Evolutionary conservation across 2,113 vertebrate species (phyloP).

Genomic region (Myotis brandtii): DNA sequence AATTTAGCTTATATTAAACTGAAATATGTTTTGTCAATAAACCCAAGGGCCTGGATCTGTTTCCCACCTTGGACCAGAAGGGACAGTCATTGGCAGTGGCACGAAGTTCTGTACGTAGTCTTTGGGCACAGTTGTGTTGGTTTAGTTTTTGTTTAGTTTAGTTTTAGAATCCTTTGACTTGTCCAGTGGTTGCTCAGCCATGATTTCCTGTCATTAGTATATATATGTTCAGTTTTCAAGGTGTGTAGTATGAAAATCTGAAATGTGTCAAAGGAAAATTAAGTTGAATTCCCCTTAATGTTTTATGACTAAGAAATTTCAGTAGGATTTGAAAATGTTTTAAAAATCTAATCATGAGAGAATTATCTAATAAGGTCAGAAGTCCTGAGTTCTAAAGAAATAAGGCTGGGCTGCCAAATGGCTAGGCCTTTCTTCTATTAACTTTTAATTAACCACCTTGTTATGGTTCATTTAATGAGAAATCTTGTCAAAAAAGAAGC

Average conservation of each 20-base stretch:
- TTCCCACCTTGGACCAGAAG: background rate
- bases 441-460: background rate
- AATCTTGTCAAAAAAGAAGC: background rate
- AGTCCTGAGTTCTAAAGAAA: slow-evolving; percentile 49
- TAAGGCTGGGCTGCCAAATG: background rate
- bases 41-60: background rate
- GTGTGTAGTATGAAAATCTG: slow-evolving; percentile 13
- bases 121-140: background rate
- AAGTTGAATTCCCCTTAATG: slow-evolving; percentile 41
- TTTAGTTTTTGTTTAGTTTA: slow-evolving; percentile 7
- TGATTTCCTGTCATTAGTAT: slow-evolving; percentile 42
- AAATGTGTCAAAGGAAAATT: slow-evolving; percentile 38
- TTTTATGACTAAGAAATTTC: slow-evolving; percentile 62
- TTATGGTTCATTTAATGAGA: slow-evolving; percentile 27
- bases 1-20: slow-evolving; percentile 2
- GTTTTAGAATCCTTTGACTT: background rate
- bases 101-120: background rate
- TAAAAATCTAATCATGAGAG: slow-evolving; percentile 29
- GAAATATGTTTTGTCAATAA: background rate
- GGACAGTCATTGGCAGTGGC: background rate
- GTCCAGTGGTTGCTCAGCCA: background rate
- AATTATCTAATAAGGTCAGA: slow-evolving; percentile 28
- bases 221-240: background rate
- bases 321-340: slow-evolving; percentile 53
- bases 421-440: slow-evolving; percentile 15